Conservation (phyloP, 2,113 vertebrate genomes). For the Capricornis sumatraensis region DNA sequence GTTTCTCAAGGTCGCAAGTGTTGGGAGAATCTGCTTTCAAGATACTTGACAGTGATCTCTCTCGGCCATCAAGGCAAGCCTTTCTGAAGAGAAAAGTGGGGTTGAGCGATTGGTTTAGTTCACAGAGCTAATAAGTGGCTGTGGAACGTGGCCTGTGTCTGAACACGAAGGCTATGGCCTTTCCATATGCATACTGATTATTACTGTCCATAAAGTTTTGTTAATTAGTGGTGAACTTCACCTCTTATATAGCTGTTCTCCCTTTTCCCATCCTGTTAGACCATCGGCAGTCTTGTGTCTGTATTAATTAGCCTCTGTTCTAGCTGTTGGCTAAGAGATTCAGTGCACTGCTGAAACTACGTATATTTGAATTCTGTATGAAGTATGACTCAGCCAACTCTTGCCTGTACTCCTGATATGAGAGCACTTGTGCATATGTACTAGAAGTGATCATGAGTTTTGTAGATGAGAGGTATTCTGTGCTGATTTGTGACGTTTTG, state of each 20-base stretch:
- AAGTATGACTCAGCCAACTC: not conserved
- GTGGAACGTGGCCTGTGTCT: not conserved
- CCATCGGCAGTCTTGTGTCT: not conserved
- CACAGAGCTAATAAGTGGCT: not conserved
- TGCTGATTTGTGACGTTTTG: constrained; percentile 27
- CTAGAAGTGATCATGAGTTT: not conserved
- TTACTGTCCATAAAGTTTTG: not conserved
- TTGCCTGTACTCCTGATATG: not conserved
- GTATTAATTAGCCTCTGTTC: not conserved
- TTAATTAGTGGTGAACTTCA: not conserved
- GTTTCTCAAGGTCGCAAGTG: not conserved
- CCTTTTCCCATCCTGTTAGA: not conserved
- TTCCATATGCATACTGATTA: not conserved
- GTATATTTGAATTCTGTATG: not conserved
- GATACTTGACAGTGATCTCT: not conserved
- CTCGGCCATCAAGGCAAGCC: not conserved
- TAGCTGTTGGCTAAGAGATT: not conserved
- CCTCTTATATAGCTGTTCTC: not conserved
- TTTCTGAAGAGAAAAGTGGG: not conserved
- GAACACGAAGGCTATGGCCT: not conserved
- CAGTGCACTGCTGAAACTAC: not conserved
- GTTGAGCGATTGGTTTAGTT: not conserved
- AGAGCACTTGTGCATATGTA: not conserved
- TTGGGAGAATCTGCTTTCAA: not conserved
- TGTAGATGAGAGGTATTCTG: not conserved